Evolutionary conservation across 2,797 vertebrate genomes (phyloP).

Genomic region (Uromys caudimaculatus): DNA sequence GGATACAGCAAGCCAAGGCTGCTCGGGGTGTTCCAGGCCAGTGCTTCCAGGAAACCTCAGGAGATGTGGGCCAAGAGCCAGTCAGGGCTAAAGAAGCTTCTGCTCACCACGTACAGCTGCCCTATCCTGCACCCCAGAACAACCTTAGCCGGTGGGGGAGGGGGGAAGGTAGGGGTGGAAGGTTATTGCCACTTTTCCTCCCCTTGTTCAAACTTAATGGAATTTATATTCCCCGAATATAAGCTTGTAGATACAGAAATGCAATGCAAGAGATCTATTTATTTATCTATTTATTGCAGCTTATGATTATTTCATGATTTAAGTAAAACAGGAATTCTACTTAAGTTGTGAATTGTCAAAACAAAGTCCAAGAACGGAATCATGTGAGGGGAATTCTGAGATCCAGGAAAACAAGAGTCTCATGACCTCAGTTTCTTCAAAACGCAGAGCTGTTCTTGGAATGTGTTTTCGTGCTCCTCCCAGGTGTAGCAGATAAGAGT

Average conservation of each 20-base stretch:
- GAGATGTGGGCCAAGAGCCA: neutral
- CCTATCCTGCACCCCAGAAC: neutral
- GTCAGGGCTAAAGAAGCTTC: neutral
- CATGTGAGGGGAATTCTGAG: neutral
- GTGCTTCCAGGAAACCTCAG: constrained; percentile 32
- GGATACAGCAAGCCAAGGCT: neutral
- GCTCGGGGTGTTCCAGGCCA: neutral
- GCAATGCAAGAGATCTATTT: neutral
- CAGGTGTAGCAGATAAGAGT: neutral
- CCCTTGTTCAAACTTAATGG: neutral
- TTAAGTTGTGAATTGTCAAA: neutral
- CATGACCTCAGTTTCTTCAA: neutral
- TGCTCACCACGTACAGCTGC: neutral
- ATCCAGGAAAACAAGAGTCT: neutral
- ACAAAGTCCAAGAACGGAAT: neutral
- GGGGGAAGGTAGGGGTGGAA: neutral
- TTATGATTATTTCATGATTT: constrained; percentile 12
- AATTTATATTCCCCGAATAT: neutral
- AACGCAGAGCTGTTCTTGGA: neutral
- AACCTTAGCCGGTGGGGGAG: neutral
- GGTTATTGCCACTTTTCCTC: neutral
- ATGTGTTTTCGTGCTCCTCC: too few species aligned
- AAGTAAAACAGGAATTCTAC: neutral
- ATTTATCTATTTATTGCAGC: neutral
- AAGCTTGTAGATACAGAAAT: neutral